Percentiles rank a stretch among this genome's conserved stretches.
Conservation (phyloP, 2,888 invertebrate genomes). For the Rhimphoctona megacephalus region DNA sequence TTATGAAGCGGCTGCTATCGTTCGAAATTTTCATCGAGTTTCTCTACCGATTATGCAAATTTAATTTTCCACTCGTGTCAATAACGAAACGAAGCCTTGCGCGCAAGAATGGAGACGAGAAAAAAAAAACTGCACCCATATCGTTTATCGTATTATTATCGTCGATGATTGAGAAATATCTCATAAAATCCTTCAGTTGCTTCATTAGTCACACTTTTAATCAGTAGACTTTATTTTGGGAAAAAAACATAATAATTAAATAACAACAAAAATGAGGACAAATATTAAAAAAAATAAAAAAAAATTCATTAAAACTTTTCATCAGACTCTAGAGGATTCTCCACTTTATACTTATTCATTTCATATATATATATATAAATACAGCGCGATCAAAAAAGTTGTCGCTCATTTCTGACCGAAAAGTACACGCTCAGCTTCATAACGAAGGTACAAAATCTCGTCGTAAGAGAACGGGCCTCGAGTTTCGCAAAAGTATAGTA, state of each 20-base stretch:
- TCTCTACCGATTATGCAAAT: constrained; percentile 35
- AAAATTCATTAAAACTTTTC: constrained; percentile 8
- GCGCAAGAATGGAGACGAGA: not conserved
- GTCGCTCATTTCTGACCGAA: constrained; percentile 29
- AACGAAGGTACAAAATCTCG: constrained; percentile 57
- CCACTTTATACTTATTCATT: not conserved
- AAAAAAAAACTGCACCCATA: not conserved
- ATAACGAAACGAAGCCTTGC: constrained; percentile 32
- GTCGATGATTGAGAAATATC: not conserved
- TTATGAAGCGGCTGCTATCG: not conserved
- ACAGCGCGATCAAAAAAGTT: constrained; percentile 24
- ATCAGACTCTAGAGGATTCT: constrained; percentile 1
- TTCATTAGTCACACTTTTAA: constrained; percentile 19
- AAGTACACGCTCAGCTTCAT: constrained; percentile 30
- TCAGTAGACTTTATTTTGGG: not conserved
- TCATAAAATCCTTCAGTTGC: not conserved
- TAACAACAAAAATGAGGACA: not conserved
- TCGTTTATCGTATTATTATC: not conserved
- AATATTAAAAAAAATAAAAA: not conserved
- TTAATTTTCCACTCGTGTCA: constrained; percentile 56
- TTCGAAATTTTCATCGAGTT: constrained; percentile 10
- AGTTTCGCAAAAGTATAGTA: constrained; percentile 38
- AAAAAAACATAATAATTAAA: not conserved
- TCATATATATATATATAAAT: constrained; percentile 26
- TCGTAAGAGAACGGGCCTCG: constrained; percentile 3